A percentile compares a stretch with the other conserved stretches of the same genome.
phyloP scores from a whole-genome alignment of 2,888 invertebrate genomes.

The Drosophila putrida region DNA sequence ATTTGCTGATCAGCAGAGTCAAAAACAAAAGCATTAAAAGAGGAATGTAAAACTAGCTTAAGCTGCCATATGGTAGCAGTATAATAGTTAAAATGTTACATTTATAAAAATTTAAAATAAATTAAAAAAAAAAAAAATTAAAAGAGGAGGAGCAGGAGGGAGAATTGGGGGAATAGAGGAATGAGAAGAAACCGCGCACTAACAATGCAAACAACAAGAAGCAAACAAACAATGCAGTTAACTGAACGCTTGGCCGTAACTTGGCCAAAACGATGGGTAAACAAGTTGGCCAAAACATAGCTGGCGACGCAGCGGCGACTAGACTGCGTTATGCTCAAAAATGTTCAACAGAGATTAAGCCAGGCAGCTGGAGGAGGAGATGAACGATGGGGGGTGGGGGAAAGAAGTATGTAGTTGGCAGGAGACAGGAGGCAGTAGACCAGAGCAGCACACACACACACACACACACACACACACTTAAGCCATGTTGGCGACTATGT shows the following conservation, averaged over 20 bases:
- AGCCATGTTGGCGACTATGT: constrained; percentile 42
- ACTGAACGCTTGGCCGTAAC: constrained; percentile 44
- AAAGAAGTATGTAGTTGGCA: background rate
- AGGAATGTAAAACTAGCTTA: no score
- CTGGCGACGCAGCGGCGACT: constrained; percentile 51
- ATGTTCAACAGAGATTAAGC: constrained; percentile 64
- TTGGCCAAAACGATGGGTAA: constrained; percentile 58
- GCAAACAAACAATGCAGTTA: constrained; percentile 62
- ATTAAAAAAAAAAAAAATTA: background rate
- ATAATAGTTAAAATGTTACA: no score
- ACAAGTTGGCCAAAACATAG: constrained; percentile 55
- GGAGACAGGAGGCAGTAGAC: background rate
- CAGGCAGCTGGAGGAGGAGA: background rate
- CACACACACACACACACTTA: constrained; percentile 13
- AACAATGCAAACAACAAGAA: constrained; percentile 47
- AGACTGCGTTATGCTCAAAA: constrained; percentile 51
- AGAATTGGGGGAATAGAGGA: background rate
- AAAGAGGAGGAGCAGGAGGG: background rate
- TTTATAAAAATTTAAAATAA: no score
- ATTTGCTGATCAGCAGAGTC: constrained; percentile 29
- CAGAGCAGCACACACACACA: constrained; percentile 10
- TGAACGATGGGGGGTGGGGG: background rate
- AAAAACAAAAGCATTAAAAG: constrained; percentile 6
- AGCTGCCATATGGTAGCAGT: no score
- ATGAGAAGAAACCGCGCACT: constrained; percentile 19